These are phyloP conservation scores for Villa cingulata DNA, from an alignment of 2,888 invertebrate genomes.

Conservation along the genomic window DNA sequence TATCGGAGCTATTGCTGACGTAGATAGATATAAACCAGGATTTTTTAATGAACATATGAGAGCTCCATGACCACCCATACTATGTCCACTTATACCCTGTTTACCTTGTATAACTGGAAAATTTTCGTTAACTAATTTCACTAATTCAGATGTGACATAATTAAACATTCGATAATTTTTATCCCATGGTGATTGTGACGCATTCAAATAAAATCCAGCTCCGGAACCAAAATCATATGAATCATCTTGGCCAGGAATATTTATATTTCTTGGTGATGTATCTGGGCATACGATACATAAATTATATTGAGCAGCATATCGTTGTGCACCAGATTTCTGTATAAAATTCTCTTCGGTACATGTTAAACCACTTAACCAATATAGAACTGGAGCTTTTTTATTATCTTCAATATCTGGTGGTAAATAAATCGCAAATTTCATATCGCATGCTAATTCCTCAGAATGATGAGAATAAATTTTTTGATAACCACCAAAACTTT, in stretches of 20 bases:
- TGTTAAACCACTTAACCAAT: conserved; percentile 78
- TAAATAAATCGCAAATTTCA: conserved; percentile 80
- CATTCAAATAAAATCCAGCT: conserved; percentile 89
- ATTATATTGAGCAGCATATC: conserved; percentile 67
- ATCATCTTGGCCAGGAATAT: conserved; percentile 77
- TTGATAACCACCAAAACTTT: conserved; percentile 72
- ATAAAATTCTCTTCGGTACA: conserved; percentile 90
- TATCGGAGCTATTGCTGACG: conserved; percentile 87
- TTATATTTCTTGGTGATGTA: conserved; percentile 78
- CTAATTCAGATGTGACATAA: conserved; percentile 72
- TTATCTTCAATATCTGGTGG: conserved; percentile 42
- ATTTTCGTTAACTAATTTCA: conserved; percentile 52
- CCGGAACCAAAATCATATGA: conserved; percentile 83
- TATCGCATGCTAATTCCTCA: conserved; percentile 60
- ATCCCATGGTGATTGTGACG: conserved; percentile 73
- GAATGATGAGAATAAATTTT: conserved; percentile 40
- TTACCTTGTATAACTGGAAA: conserved; percentile 47
- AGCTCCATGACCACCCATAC: conserved; percentile 96
- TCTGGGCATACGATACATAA: conserved; percentile 82
- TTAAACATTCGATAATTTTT: conserved; percentile 83
- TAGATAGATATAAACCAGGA: conserved; percentile 69
- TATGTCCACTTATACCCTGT: conserved; percentile 66
- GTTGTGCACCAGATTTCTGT: conserved; percentile 80
- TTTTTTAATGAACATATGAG: conserved; percentile 73
- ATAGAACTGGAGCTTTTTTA: conserved; percentile 60